phyloP scores from a whole-genome alignment of 2,797 vertebrate genomes.

The Sebastiscus tertius region DNA sequence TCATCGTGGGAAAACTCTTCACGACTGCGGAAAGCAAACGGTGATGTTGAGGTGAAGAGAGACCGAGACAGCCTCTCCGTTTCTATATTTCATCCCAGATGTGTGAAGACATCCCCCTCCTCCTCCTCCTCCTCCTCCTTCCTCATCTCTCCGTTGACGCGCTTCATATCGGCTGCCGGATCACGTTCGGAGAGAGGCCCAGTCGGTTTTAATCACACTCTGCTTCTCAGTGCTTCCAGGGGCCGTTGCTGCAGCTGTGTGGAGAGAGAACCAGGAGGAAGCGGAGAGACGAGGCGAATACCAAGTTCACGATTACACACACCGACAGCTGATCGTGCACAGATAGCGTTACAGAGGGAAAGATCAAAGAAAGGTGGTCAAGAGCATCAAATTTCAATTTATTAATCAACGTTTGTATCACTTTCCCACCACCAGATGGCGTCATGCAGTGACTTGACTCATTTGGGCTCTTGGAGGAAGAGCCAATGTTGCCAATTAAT shows the following conservation, averaged over 20 bases:
- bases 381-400: neutral
- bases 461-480: neutral
- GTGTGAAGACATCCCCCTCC: conserved; percentile 11
- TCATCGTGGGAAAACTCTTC: neutral
- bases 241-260: conserved; percentile 33
- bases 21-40: conserved; percentile 32
- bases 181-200: conserved; percentile 41
- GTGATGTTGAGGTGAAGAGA: conserved; percentile 51
- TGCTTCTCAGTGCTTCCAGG: conserved; percentile 44
- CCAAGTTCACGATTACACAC: conserved; percentile 31
- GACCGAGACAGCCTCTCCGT: conserved; percentile 13
- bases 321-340: conserved; percentile 11
- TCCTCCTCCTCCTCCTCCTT: neutral
- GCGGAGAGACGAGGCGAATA: conserved; percentile 48
- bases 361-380: conserved; percentile 31
- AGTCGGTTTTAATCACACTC: conserved; percentile 69
- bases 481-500: conserved; percentile 6
- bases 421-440: conserved; percentile 34
- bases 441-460: neutral
- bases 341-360: conserved; percentile 4
- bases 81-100: conserved; percentile 51
- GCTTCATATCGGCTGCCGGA: conserved; percentile 43
- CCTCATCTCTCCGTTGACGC: conserved; percentile 34
- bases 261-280: conserved; percentile 7
- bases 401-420: neutral